Percentiles rank a stretch among this genome's conserved stretches.
Conservation (phyloP, 1,140 invertebrate species). For the Araneus ventricosus region DNA sequence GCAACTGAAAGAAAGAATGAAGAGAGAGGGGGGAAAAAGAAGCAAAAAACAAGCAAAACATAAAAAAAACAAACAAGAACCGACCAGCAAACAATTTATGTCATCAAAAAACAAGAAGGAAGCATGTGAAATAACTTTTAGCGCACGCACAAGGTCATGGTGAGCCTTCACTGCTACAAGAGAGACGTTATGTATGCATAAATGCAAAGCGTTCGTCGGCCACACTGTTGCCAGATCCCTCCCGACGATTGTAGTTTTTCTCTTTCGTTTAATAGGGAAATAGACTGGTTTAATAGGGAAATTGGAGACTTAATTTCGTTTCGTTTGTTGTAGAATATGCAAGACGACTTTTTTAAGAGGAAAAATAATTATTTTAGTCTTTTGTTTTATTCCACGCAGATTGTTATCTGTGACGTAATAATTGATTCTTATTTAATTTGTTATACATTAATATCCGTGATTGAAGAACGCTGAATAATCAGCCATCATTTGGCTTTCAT, state of each 20-base stretch:
- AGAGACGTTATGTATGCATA: conserved; percentile 68
- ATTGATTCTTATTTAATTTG: too few species aligned
- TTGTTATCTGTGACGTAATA: too few species aligned
- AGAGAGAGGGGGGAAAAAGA: conserved; percentile 29
- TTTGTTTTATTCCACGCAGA: too few species aligned
- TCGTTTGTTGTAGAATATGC: conserved; percentile 16
- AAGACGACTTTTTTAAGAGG: background rate
- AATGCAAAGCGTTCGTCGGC: conserved; percentile 37
- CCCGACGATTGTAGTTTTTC: conserved; percentile 20
- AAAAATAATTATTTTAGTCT: too few species aligned
- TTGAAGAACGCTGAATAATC: too few species aligned
- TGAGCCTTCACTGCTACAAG: conserved; percentile 22
- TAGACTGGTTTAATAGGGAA: conserved; percentile 40
- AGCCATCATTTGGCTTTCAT: too few species aligned
- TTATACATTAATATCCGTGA: too few species aligned
- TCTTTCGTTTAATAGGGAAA: conserved; percentile 39
- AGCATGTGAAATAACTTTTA: conserved; percentile 73
- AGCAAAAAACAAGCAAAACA: conserved; percentile 43
- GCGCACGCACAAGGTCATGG: conserved; percentile 69
- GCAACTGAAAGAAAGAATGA: conserved; percentile 41
- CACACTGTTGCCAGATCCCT: conserved; percentile 61
- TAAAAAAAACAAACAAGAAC: conserved; percentile 61
- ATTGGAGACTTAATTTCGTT: conserved; percentile 7
- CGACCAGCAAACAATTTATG: conserved; percentile 75
- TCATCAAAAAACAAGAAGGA: conserved; percentile 72